Evolutionary conservation across 1,140 invertebrate species (phyloP).

Genomic region (Brachystomella parvula): DNA sequence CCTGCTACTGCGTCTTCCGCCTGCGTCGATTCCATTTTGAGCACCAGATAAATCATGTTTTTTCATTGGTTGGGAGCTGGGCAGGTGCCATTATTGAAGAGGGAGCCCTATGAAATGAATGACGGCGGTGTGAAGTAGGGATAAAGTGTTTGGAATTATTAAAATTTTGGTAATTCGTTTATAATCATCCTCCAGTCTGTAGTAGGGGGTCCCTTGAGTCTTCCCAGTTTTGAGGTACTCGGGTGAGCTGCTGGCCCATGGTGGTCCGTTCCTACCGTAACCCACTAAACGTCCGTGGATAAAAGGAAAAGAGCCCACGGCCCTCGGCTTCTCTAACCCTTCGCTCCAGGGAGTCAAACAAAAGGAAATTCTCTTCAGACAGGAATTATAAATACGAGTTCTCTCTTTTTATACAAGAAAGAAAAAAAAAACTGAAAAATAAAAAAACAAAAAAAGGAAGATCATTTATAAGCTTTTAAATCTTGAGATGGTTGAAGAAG

Average conservation of each 20-base stretch:
- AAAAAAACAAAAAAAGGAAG: too few relatives aligned
- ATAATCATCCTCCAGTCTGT: constrained; percentile 1
- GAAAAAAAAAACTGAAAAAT: too few relatives aligned
- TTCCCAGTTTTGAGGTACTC: too few relatives aligned
- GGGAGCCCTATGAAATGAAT: background rate
- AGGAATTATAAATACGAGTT: too few relatives aligned
- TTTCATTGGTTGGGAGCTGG: background rate
- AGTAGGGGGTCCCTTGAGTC: background rate
- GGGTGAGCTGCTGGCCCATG: too few relatives aligned
- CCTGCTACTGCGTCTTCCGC: too few relatives aligned
- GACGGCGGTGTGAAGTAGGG: too few relatives aligned
- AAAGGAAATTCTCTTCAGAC: background rate
- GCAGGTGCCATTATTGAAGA: background rate
- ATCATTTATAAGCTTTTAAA: too few relatives aligned
- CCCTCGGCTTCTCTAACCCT: background rate
- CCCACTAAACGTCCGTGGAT: constrained; percentile 4
- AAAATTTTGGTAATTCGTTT: constrained; percentile 4
- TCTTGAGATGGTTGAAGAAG: too few relatives aligned
- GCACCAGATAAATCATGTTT: background rate
- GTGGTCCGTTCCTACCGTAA: constrained; percentile 7
- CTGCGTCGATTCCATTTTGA: too few relatives aligned
- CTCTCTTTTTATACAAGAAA: too few relatives aligned
- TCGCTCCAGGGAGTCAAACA: background rate
- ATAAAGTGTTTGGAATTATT: background rate
- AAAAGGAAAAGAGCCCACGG: background rate